Evolutionary conservation across 2,113 vertebrate genomes (phyloP), one percentile per base, ranked within the genome.

Genomic region (Manacus vitellinus): DNA sequence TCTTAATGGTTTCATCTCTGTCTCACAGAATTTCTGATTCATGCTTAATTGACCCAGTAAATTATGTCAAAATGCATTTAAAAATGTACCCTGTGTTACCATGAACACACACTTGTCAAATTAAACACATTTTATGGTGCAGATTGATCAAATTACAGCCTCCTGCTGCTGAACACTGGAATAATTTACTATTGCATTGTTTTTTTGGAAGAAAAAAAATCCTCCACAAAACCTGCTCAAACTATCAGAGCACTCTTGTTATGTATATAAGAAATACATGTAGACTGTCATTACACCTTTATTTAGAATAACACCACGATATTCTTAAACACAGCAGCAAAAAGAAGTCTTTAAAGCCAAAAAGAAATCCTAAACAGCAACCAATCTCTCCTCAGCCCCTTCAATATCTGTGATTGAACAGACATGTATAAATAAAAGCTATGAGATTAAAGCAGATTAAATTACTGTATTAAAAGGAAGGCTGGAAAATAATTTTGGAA

Each of bases 361-460:
- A 82, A 85, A 83, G 68, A 92, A 94, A 75, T 35, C 25, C 73
- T 67, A 67, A 80, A 92, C 55, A 76, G 16, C 8, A 85, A 41
- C 37, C 3, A 21, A 62, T 37, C 68, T 74, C 63, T 54, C 30
- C 58, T 27, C 91, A 94, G 91, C 87, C 65, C 62, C 18, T 59
- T 47, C 89, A 95, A 68, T 77, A 86, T 68, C 37, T 72, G 89
- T 88, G 93, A 95, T 39, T 77, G 95, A 94, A 70, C 5, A 74
- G 87, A 75, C 66, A 24, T 4, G 14, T n/a, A 71, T 71, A 83
- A 96, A 93, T 39, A 93, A 87, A 94, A 47, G 54, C n/a, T 8
- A 24, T 8, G 79, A 96, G 95, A 96, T 95, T 88, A 97, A 80
- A 72, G 39, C 80, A 95, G 96, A 97, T 96, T 94, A 95, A 85